Evolutionary conservation across 2,888 invertebrate genomes (phyloP), one percentile per base, ranked within the genome.

Genomic region (Pimpla rufipes): DNA sequence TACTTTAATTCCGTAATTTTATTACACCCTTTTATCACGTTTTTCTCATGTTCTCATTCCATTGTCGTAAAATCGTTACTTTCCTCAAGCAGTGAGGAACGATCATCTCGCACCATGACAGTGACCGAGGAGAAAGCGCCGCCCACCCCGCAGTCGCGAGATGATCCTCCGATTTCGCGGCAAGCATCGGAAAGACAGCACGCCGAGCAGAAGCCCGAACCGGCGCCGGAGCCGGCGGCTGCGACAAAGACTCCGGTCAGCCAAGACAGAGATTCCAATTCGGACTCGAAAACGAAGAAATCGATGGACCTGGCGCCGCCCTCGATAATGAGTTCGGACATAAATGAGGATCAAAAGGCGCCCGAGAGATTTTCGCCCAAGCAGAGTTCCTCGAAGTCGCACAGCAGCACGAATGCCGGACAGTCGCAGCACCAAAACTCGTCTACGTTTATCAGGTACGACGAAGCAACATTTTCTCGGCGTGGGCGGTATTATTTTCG

Each of bases 381-480:
- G 71, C 89, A 89, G 70, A 87, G 88, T 68, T 90, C 90, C 7
- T 88, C 90, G 10, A 91, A 91, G 77, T 76, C 87, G 6, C 80
- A 86, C 75, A 81, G 87, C 37, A 64, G 85, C 35, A 85, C 87
- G 35, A 79, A 86, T 57, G 87, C 87, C 29, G 86, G 86, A 62
- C 89, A 90, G 76, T 89, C 90, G 71, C 87, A 88, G 37, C 87
- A 89, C 73, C 90, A 90, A 42, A 42, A 88, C 42, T 70, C 88
- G 18, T 79, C 88, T 18, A 88, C 90, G 16, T 92, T 90, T 75
- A 92, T 92, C 83, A 92, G 92, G 92, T 90, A 86, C 45, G n/a
- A 13, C 18, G 47, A n/a, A 47, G 29, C 3, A 55, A 13, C 10
- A 55, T 8, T 1, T 50, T 50, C 6, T 18, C 10, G 16, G 10